Percentiles rank a stretch among this genome's conserved stretches.
Evolutionary conservation across 2,113 vertebrate genomes (phyloP).

Genomic region (Tautogolabrus adspersus): DNA sequence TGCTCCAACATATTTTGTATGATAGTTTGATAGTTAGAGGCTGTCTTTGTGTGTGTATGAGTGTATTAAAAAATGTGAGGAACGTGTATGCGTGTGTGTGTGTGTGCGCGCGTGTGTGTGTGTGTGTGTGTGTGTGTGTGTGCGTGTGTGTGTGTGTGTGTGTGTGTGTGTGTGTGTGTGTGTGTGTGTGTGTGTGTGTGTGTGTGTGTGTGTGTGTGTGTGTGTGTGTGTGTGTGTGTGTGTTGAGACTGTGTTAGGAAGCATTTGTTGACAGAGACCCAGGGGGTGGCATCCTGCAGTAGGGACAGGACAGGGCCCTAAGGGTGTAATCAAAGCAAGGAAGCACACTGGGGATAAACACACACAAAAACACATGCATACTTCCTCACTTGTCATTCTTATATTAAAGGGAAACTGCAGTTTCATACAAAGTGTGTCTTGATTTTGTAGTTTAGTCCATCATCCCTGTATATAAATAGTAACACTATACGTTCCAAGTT

Average conservation of each 20-base stretch:
- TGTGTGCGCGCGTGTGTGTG: no score
- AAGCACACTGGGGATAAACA: constrained; percentile 75
- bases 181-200: neutral
- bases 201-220: constrained; percentile 12
- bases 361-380: constrained; percentile 26
- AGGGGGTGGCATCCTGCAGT: constrained; percentile 78
- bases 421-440: constrained; percentile 37
- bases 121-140: no score
- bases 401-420: constrained; percentile 56
- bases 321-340: constrained; percentile 82
- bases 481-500: constrained; percentile 21
- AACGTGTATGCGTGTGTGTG: constrained; percentile 8
- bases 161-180: constrained; percentile 6
- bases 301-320: constrained; percentile 71
- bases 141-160: neutral
- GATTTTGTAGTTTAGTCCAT: constrained; percentile 22
- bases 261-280: constrained; percentile 79
- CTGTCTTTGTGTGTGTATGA: constrained; percentile 2
- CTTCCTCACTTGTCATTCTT: constrained; percentile 53
- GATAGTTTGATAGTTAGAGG: constrained; percentile 25
- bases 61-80: neutral
- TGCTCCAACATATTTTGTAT: constrained; percentile 29
- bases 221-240: constrained; percentile 23
- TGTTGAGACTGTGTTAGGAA: constrained; percentile 69
- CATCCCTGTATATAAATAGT: constrained; percentile 14